A percentile compares a stretch with the other conserved stretches of the same genome.
These are phyloP conservation scores for Ariopsis seemanni DNA, from an alignment of 2,113 vertebrate species.

Conservation along the genomic window DNA sequence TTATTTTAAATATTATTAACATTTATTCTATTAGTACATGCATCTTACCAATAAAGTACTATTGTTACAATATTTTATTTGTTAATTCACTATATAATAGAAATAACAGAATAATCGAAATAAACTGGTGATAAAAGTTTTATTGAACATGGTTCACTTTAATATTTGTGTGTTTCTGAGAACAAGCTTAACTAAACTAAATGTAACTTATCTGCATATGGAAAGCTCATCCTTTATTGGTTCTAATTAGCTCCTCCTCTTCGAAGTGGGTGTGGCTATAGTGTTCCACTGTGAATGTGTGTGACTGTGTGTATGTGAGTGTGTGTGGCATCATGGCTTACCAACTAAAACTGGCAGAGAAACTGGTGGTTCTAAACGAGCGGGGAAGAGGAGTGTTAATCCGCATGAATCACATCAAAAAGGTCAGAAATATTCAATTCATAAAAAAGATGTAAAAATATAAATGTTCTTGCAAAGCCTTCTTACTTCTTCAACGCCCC, in stretches of 20 bases:
- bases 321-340: constrained; percentile 73
- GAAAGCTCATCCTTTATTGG: neutral
- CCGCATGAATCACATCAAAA: constrained; percentile 90
- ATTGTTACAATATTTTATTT: neutral
- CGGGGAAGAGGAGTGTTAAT: constrained; percentile 85
- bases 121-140: neutral
- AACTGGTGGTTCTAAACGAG: constrained; percentile 87
- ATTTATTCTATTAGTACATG: neutral
- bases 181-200: neutral
- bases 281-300: constrained; percentile 1
- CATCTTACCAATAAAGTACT: neutral
- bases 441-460: neutral
- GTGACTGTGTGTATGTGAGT: neutral
- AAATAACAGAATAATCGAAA: neutral
- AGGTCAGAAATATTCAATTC: constrained; percentile 69
- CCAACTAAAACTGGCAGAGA: constrained; percentile 90
- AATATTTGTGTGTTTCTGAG: neutral
- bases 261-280: neutral
- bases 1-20: too few relatives aligned
- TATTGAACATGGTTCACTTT: neutral
- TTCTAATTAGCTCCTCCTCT: neutral
- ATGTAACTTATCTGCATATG: neutral
- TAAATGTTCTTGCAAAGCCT: neutral
- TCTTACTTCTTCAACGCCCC: neutral
- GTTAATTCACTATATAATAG: neutral